phyloP scores from a whole-genome alignment of 2,888 invertebrate genomes.

The Carabus problematicus region DNA sequence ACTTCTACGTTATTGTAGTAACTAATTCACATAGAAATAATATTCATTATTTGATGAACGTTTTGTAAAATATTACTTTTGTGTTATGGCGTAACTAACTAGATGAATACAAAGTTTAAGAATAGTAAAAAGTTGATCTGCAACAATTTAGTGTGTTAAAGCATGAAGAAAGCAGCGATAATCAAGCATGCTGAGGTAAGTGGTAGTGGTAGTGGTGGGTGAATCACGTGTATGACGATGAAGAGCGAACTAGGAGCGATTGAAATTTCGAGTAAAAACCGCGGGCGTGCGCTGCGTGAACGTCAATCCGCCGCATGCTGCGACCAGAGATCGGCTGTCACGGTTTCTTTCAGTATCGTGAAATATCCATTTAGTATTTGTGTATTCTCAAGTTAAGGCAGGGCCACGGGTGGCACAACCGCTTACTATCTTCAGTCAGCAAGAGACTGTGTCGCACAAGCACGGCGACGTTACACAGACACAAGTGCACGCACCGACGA shows the following conservation, averaged over 20 bases:
- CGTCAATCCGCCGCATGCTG: constrained; percentile 49
- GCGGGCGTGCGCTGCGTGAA: constrained; percentile 11
- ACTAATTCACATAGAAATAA: too few species aligned
- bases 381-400: constrained; percentile 51
- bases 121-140: too few species aligned
- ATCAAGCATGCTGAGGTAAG: too few species aligned
- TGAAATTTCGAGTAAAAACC: constrained; percentile 18
- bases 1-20: too few species aligned
- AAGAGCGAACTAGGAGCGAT: constrained; percentile 6
- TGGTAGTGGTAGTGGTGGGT: too few species aligned
- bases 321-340: constrained; percentile 53
- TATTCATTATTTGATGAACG: too few species aligned
- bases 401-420: constrained; percentile 47
- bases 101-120: too few species aligned
- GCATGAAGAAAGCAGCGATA: too few species aligned
- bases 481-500: neutral
- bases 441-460: too few species aligned
- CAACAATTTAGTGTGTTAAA: too few species aligned
- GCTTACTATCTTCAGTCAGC: constrained; percentile 46
- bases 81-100: too few species aligned
- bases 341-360: constrained; percentile 51
- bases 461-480: neutral
- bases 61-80: too few species aligned
- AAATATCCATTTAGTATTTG: constrained; percentile 54
- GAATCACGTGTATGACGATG: neutral